These are phyloP conservation scores for Pygmarrhopalites habei DNA, from an alignment of 1,140 invertebrate genomes.

Conservation along the genomic window DNA sequence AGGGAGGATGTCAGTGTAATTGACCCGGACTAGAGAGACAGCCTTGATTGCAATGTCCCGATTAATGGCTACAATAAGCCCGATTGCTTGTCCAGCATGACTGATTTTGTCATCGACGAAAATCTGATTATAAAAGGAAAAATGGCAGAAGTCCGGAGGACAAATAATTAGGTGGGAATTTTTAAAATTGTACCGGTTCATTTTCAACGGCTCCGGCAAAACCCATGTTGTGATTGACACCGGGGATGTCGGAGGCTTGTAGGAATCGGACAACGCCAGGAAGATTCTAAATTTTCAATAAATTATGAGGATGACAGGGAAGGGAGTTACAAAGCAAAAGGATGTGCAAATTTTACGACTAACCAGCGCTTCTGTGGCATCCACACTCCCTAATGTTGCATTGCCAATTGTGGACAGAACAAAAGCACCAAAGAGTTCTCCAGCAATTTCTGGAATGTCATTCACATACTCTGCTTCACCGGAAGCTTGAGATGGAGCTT, in stretches of 20 bases:
- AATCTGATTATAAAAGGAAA: constrained; percentile 38
- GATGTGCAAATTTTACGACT: constrained; percentile 2
- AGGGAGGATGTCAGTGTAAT: constrained; percentile 47
- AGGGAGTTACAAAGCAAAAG: constrained; percentile 36
- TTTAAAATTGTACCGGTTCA: background rate
- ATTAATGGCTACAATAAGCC: constrained; percentile 58
- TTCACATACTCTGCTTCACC: constrained; percentile 47
- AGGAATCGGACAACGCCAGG: constrained; percentile 44
- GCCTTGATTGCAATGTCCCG: constrained; percentile 55
- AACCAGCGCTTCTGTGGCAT: constrained; percentile 41
- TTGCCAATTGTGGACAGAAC: constrained; percentile 44
- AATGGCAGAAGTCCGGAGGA: no score
- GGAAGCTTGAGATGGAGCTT: constrained; percentile 47
- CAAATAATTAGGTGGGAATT: no score
- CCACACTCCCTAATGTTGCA: constrained; percentile 40
- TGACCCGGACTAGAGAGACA: constrained; percentile 57
- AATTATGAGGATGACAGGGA: no score
- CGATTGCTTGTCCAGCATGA: constrained; percentile 64
- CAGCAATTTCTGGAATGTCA: constrained; percentile 43
- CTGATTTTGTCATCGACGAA: constrained; percentile 50
- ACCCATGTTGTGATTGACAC: constrained; percentile 38
- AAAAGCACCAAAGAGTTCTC: constrained; percentile 46
- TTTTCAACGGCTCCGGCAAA: constrained; percentile 21
- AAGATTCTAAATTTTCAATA: background rate
- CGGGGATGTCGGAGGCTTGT: constrained; percentile 44